Evolutionary conservation across 2,113 vertebrate genomes (phyloP).

Genomic region (Gavia stellata): DNA sequence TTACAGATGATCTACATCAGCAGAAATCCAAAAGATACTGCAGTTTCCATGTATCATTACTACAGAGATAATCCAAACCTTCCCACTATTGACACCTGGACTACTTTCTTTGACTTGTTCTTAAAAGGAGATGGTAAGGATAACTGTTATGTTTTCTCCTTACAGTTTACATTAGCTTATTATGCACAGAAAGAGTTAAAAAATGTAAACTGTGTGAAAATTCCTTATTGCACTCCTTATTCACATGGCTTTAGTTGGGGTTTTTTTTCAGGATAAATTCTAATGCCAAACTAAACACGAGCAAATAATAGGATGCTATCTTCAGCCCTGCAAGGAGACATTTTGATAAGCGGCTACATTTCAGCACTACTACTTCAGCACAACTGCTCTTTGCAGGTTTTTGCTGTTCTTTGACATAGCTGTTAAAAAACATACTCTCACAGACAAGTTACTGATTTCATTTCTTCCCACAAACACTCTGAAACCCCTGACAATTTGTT

Average conservation of each 20-base stretch:
- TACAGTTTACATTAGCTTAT: neutral
- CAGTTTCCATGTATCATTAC: conserved; percentile 77
- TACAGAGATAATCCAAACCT: conserved; percentile 76
- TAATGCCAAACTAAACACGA: neutral
- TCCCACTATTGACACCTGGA: conserved; percentile 66
- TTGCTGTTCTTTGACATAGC: neutral
- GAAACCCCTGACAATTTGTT: neutral
- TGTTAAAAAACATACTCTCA: neutral
- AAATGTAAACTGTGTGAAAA: neutral
- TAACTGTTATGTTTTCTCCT: neutral
- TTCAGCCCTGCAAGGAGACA: neutral
- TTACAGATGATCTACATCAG: conserved; percentile 72
- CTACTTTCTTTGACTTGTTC: conserved; percentile 71
- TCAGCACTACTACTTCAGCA: no score
- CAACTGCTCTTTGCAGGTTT: neutral
- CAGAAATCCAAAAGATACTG: conserved; percentile 76
- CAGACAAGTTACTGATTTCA: neutral
- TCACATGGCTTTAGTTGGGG: neutral
- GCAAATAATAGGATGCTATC: neutral
- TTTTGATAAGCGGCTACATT: neutral
- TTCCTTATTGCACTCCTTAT: neutral
- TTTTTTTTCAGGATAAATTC: neutral
- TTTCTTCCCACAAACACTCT: neutral
- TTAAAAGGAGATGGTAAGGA: conserved; percentile 61
- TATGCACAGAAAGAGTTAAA: neutral